Evolutionary conservation across 1,140 invertebrate genomes (phyloP), one percentile per base, ranked within the genome.

Genomic region (Polyergus mexicanus): DNA sequence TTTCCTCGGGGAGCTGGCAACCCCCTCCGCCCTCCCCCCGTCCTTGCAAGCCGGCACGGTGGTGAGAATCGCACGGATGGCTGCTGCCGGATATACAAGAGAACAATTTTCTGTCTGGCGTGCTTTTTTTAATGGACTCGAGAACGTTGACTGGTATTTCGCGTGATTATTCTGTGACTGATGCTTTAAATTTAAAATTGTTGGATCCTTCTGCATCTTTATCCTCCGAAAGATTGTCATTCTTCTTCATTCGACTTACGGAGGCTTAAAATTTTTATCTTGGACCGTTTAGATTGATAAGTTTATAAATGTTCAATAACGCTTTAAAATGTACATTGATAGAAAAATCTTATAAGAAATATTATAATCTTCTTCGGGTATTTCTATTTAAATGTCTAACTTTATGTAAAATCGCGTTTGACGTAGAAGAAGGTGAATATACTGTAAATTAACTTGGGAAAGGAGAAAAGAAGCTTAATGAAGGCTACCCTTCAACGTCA

Each of bases 1-100:
- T 85, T 81, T 88, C 60, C 85, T 44, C 58, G 81, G 72, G 72
- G 54, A 47, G 13, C 63, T 84, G 51, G 41, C 66, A 19, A 16
- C 3, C 60, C 3, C 25, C 0, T 1, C 25, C 25, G n/a, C 25
- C 25, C 25, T 28, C 25, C 25, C 74, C 86, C 88, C 86, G 58
- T 69, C 83, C 22, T 51, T 44, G 72, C 54, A n/a, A 44, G 62
- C 4, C 58, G 81, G 7, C 3, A 68, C 25, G 38, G 66, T 60
- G 91, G 91, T 93, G 92, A 93, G 92, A 93, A 92, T 91, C 86
- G 78, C 87, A 86, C 91, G 91, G 92, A 88, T 93, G 92, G 92
- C 81, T 88, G 77, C 85, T 78, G 86, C 86, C 10, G 54, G 62
- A 44, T 69, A 19, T 69, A 44, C 16, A n/a, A n/a, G 32, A 19